A percentile compares a stretch with the other conserved stretches of the same genome.
Conservation (phyloP, 2,113 vertebrate genomes). For the Bettongia penicillata region DNA sequence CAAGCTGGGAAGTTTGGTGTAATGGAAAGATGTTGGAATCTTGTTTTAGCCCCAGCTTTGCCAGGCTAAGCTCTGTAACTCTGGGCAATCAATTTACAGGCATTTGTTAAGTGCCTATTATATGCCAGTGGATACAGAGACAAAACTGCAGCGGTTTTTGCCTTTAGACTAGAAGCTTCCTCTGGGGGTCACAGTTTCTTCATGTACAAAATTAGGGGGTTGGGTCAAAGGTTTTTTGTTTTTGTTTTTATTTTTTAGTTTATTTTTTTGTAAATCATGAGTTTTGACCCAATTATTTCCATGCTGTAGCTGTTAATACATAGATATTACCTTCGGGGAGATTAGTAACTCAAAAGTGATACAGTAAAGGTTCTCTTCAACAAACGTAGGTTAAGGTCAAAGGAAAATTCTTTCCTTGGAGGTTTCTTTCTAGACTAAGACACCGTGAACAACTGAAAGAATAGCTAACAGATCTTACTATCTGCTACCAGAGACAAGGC, state of each 20-base stretch:
- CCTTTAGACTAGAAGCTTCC: neutral
- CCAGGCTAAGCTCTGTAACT: neutral
- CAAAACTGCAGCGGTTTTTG: neutral
- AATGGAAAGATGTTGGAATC: neutral
- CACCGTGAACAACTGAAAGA: constrained; percentile 72
- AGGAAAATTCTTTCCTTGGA: constrained; percentile 63
- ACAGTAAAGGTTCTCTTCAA: constrained; percentile 64
- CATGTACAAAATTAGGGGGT: neutral
- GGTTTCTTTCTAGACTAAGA: constrained; percentile 26
- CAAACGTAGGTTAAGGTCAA: constrained; percentile 57
- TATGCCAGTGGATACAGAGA: neutral
- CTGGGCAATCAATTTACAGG: neutral
- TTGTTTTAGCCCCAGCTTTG: neutral
- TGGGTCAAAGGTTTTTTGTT: neutral
- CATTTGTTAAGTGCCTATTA: neutral
- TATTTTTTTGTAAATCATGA: neutral
- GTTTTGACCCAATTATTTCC: neutral
- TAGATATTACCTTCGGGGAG: constrained; percentile 53
- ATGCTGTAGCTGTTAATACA: neutral
- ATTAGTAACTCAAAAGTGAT: constrained; percentile 73
- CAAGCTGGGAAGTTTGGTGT: neutral
- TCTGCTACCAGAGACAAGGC: constrained; percentile 52
- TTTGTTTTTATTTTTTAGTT: too few relatives aligned
- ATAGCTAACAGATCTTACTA: constrained; percentile 63
- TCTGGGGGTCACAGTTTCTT: neutral